Conservation (phyloP, 1,140 invertebrate species). For the Globodera rostochiensis region DNA sequence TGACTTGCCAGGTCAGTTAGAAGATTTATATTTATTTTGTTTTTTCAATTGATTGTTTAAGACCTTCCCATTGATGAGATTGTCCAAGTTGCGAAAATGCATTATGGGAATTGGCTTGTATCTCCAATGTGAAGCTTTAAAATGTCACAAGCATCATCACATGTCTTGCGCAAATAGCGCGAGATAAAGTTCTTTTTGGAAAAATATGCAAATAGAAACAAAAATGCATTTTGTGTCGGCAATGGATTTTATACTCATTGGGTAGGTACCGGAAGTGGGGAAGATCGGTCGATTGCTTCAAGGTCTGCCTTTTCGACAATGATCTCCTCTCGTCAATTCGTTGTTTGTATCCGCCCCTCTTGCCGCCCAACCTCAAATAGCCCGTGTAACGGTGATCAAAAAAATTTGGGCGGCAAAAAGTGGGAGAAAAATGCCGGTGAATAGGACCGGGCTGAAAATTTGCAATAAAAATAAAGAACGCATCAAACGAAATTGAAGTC, state of each 20-base stretch:
- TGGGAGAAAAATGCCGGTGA: no score
- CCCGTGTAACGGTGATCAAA: constrained; percentile 34
- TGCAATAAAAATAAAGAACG: no score
- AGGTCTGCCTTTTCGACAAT: not conserved
- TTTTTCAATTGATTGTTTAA: constrained; percentile 19
- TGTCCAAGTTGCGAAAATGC: constrained; percentile 25
- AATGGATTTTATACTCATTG: no score
- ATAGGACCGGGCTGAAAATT: no score
- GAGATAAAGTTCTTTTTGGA: no score
- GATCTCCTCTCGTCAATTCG: constrained; percentile 1
- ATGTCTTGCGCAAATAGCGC: no score
- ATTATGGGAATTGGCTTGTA: constrained; percentile 13
- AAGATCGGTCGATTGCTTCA: no score
- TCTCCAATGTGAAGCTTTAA: not conserved
- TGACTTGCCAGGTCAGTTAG: constrained; percentile 55
- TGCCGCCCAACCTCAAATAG: constrained; percentile 13
- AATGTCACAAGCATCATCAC: no score
- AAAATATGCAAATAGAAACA: no score
- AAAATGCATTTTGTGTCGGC: no score
- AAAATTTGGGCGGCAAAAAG: constrained; percentile 35
- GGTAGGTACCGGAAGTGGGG: no score
- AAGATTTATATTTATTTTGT: not conserved
- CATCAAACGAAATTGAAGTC: no score
- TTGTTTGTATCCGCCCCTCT: not conserved
- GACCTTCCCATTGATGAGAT: constrained; percentile 40